Percentiles rank a stretch among this genome's conserved stretches.
These are phyloP conservation scores for Sussaba pulchella DNA, from an alignment of 2,888 invertebrate species.

Conservation along the genomic window DNA sequence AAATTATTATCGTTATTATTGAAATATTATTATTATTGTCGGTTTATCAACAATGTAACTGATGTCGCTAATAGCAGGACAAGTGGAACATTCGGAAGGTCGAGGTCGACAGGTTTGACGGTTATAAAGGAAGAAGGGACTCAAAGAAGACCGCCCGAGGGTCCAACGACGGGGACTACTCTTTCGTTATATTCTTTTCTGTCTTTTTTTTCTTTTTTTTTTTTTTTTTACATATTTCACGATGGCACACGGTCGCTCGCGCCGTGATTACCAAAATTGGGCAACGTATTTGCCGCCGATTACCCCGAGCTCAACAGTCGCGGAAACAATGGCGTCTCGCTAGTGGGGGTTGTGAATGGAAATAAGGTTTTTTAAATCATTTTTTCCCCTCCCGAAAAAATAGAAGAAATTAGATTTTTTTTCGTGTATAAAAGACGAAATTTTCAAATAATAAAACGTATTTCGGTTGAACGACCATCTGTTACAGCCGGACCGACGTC, in stretches of 20 bases:
- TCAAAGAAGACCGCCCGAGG: slow-evolving; percentile 69
- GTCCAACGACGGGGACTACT: slow-evolving; percentile 33
- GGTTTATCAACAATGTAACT: slow-evolving; percentile 39
- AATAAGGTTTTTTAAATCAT: slow-evolving; percentile 41
- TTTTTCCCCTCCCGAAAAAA: not conserved
- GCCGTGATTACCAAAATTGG: slow-evolving; percentile 80
- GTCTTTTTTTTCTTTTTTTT: slow-evolving; percentile 33
- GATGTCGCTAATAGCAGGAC: slow-evolving; percentile 48
- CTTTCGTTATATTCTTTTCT: slow-evolving; percentile 25
- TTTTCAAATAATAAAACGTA: slow-evolving; percentile 9
- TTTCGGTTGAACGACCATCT: slow-evolving; percentile 79
- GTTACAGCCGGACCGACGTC: slow-evolving; percentile 77
- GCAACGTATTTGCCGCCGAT: slow-evolving; percentile 81
- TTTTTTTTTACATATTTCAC: slow-evolving; percentile 10
- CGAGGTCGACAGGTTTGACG: slow-evolving; percentile 61
- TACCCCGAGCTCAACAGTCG: slow-evolving; percentile 80
- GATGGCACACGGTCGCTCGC: slow-evolving; percentile 52
- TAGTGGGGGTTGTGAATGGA: slow-evolving; percentile 68
- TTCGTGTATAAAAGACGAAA: slow-evolving; percentile 49
- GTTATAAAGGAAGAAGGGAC: slow-evolving; percentile 51
- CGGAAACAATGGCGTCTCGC: slow-evolving; percentile 76
- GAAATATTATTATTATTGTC: too few species aligned
- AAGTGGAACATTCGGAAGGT: slow-evolving; percentile 62
- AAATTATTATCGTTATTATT: too few species aligned
- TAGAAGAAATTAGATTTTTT: slow-evolving; percentile 29